Conservation (phyloP, 2,797 vertebrate genomes). For the Agapornis canus region DNA sequence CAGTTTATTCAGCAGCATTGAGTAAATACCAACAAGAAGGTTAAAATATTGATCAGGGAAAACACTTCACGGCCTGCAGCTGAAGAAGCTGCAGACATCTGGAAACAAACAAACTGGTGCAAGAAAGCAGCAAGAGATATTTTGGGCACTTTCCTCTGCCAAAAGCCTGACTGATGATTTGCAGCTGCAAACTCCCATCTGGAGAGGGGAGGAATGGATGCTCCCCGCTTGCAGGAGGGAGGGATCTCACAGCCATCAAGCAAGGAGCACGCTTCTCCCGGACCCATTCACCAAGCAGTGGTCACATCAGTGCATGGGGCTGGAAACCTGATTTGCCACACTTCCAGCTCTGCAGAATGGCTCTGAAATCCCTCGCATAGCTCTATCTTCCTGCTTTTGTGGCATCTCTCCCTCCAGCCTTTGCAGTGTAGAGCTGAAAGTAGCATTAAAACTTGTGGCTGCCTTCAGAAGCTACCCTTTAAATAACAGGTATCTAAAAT, state of each 20-base stretch:
- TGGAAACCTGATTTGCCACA: neutral
- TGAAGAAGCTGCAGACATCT: conserved; percentile 37
- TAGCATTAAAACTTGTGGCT: neutral
- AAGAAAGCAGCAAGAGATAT: conserved; percentile 1
- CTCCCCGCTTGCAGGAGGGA: neutral
- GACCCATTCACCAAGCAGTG: neutral
- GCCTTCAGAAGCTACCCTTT: neutral
- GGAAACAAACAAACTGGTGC: conserved; percentile 46
- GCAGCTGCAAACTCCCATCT: conserved; percentile 20
- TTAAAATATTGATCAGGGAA: conserved; percentile 63
- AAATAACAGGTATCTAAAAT: neutral
- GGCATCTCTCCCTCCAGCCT: neutral
- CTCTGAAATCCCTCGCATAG: neutral
- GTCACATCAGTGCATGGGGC: neutral
- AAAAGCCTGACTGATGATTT: neutral
- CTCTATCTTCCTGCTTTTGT: fast-evolving
- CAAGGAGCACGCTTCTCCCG: neutral
- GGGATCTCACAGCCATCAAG: neutral
- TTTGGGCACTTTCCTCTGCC: neutral
- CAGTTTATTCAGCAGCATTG: conserved; percentile 38
- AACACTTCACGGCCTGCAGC: neutral
- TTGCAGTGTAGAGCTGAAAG: neutral
- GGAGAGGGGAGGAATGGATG: neutral
- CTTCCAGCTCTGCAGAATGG: neutral
- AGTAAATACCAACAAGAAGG: conserved; percentile 67